A percentile compares a stretch with the other conserved stretches of the same genome.
phyloP scores from a whole-genome alignment of 2,888 invertebrate genomes.

The Dioctria linearis region DNA sequence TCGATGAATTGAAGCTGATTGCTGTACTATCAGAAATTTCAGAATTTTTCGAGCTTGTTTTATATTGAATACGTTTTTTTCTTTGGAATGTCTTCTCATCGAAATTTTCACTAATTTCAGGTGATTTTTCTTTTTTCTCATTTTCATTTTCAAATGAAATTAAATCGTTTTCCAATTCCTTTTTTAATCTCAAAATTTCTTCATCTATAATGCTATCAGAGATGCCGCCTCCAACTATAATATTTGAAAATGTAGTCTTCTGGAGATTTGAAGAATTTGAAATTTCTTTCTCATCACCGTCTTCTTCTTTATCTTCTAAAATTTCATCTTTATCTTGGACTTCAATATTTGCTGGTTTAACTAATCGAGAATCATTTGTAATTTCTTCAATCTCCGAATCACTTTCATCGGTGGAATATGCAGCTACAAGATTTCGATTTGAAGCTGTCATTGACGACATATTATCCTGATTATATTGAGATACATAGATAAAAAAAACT shows the following conservation, averaged over 20 bases:
- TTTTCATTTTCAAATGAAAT: conserved; percentile 40
- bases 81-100: conserved; percentile 73
- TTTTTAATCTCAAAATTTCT: conserved; percentile 58
- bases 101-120: conserved; percentile 58
- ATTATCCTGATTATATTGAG: background rate
- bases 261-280: conserved; percentile 10
- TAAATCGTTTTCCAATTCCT: conserved; percentile 56
- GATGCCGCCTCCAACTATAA: conserved; percentile 59
- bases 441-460: background rate
- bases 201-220: conserved; percentile 48
- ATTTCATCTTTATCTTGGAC: background rate
- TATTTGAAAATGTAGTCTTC: conserved; percentile 57
- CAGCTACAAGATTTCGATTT: conserved; percentile 57
- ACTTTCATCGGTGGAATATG: conserved; percentile 56
- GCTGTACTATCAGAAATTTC: conserved; percentile 47
- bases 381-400: conserved; percentile 54
- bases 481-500: background rate
- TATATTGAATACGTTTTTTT: conserved; percentile 73
- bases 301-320: background rate
- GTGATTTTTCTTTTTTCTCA: conserved; percentile 45
- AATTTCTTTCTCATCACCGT: conserved; percentile 2
- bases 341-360: background rate
- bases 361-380: background rate
- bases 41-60: conserved; percentile 60
- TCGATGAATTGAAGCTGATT: background rate